Base-by-base conservation (phyloP, 2,888 invertebrate genomes). In the Eupithecia exiguata region DNA sequence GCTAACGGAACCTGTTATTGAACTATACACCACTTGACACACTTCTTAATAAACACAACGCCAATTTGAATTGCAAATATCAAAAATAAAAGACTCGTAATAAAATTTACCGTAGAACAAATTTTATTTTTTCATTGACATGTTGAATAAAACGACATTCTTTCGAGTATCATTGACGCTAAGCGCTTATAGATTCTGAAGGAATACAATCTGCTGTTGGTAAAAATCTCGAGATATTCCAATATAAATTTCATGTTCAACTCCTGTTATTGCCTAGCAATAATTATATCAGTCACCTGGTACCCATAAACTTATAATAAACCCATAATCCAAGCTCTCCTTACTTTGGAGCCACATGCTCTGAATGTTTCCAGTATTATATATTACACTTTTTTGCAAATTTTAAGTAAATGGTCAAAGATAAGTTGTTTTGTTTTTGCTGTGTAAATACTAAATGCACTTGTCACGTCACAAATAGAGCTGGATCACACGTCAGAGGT, bases 401-500 rank as follows among this genome's bases (percentile, higher is more conserved):
- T 35, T 21, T n/a, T 75, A 69, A 71, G 82, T 86, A 84, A 85
- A 85, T 88, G 86, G 85, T 86, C 85, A 83, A 84, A 82, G 85
- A 74, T 81, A 79, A 83, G 79, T 89, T 91, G 87, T 91, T 92
- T 91, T 91, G 89, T 92, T 93, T 92, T 93, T 92, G 94, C 92
- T 84, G 91, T 94, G 93, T 94, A 93, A 83, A 91, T 91, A 94
- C 92, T 93, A 93, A 93, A 93, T 83, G 90, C 92, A 92, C 92
- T 91, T 92, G 88, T 91, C 91, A 93, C 91, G 87, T 86, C 85
- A 90, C 88, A 83, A 90, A 91, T 94, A 94, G 95, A 94, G 90
- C 90, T 95, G 94, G 94, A 94, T 89, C 93, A 93, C 91, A 92
- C 94, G 74, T 91, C 93, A 83, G 94, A 94, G 88, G 94, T 94